Base-by-base conservation (phyloP, 2,888 invertebrate genomes). In the Hemaris fuciformis region DNA sequence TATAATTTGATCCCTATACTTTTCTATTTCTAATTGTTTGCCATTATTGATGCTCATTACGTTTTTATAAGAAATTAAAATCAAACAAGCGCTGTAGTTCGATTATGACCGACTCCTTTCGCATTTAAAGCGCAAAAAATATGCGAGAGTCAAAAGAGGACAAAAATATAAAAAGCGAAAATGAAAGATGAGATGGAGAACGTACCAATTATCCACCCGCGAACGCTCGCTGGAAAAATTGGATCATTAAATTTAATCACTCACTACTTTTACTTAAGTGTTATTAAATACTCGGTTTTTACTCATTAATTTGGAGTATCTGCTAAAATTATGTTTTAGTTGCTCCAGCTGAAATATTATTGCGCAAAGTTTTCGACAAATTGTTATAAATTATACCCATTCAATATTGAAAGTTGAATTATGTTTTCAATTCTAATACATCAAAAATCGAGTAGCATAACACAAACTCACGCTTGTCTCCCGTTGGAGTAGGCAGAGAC, bases 211-310 rank as follows among this genome's bases (percentile, higher is more conserved):
- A 53, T 53, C 27, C 53, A 10, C 15, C 31, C 27, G 27, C 53
- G 18, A 27, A 31, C 10, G 31, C 10, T 31, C 18, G 18, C 27
- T 53, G 53, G 53, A 31, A 53, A 53, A 53, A 53, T 18, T 53
- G 53, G 31, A 53, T 53, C 53, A 53, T 53, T 53, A 53, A 53
- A 53, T 53, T 53, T 53, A 53, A 53, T 31, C 53, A 31, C 31
- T 53, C 53, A 53, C 27, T 53, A 31, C 53, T 31, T 53, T 53
- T 53, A 53, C 31, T 53, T 43, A 31, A 31, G 27, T 53, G 31
- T 53, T 31, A 53, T 31, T 27, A 53, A 18, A 18, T 31, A 31
- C 31, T 15, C 8, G 10, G 31, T 1, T 27, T 48, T 31, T 53
- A 27, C 18, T 53, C 53, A 31, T 27, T 31, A 10, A 18, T 53